phyloP scores from a whole-genome alignment of 1,140 invertebrate species.

The Drosophila arawakana region DNA sequence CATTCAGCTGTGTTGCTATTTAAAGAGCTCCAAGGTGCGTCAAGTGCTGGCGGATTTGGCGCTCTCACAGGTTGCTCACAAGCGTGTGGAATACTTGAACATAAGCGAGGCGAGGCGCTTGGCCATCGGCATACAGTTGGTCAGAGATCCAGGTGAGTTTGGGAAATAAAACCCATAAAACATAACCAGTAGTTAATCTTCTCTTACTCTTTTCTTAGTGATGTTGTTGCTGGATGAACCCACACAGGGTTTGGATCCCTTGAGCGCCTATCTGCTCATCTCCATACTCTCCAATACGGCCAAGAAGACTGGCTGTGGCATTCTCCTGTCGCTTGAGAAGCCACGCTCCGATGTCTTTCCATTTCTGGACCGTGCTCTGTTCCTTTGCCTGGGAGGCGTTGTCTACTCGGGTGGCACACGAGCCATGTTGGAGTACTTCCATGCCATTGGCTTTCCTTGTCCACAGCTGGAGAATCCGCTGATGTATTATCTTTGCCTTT shows the following conservation, averaged over 20 bases:
- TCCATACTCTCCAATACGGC: constrained; percentile 96
- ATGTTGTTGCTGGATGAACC: constrained; percentile 95
- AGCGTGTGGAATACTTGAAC: constrained; percentile 91
- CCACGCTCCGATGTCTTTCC: constrained; percentile 96
- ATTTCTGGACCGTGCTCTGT: constrained; percentile 91
- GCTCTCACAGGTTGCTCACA: constrained; percentile 92
- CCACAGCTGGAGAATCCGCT: constrained; percentile 96
- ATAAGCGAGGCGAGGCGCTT: constrained; percentile 93
- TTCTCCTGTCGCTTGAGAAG: constrained; percentile 96
- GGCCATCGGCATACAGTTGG: constrained; percentile 93
- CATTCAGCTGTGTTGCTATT: constrained; percentile 88
- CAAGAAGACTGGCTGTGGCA: constrained; percentile 94
- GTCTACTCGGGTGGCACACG: constrained; percentile 96
- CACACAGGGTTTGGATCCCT: constrained; percentile 94
- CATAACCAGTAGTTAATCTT: not conserved
- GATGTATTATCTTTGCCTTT: constrained; percentile 97
- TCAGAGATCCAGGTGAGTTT: constrained; percentile 90
- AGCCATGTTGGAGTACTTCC: constrained; percentile 95
- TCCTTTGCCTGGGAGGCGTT: constrained; percentile 94
- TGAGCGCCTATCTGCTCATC: constrained; percentile 96
- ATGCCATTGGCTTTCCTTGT: constrained; percentile 95
- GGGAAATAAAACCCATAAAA: constrained; percentile 33
- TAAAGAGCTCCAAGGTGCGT: constrained; percentile 90
- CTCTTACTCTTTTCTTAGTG: constrained; percentile 85
- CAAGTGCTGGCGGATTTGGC: constrained; percentile 96